Conservation (phyloP, 1,140 invertebrate genomes). For the Saxidomus purpurata region DNA sequence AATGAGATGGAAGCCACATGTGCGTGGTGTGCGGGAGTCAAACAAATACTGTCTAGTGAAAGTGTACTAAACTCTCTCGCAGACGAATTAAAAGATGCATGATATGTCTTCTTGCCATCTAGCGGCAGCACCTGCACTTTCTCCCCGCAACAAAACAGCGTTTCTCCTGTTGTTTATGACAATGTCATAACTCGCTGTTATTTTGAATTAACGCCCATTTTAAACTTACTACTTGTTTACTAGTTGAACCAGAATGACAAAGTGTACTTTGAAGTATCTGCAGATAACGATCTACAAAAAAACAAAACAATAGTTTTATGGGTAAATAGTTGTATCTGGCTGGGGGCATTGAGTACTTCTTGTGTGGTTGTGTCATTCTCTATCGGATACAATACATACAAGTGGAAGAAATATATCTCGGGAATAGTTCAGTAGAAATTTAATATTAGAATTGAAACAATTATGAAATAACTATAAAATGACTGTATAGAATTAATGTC, state of each 20-base stretch:
- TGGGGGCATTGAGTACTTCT: not conserved
- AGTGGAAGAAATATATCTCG: not conserved
- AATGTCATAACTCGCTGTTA: too few species aligned
- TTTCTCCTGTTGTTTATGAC: too few species aligned
- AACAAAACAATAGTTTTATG: slow-evolving; percentile 42
- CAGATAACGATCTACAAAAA: slow-evolving; percentile 14
- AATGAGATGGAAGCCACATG: too few species aligned
- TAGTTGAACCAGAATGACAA: not conserved
- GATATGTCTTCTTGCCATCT: too few species aligned
- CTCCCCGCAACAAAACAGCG: too few species aligned
- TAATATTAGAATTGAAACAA: slow-evolving; percentile 16
- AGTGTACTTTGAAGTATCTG: slow-evolving; percentile 4
- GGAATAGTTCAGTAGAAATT: slow-evolving; percentile 9
- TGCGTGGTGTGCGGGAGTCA: too few species aligned
- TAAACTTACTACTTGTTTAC: not conserved
- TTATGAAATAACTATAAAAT: not conserved
- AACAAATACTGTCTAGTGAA: too few species aligned
- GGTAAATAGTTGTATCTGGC: slow-evolving; percentile 27
- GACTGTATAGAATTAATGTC: not conserved
- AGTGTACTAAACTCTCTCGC: too few species aligned
- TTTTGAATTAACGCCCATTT: not conserved
- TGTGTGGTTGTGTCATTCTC: not conserved
- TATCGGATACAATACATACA: not conserved
- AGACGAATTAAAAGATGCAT: too few species aligned
- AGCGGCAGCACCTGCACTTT: too few species aligned